These are phyloP conservation scores for Stenopsyche tienmushanensis DNA, from an alignment of 1,140 invertebrate species.

Conservation along the genomic window DNA sequence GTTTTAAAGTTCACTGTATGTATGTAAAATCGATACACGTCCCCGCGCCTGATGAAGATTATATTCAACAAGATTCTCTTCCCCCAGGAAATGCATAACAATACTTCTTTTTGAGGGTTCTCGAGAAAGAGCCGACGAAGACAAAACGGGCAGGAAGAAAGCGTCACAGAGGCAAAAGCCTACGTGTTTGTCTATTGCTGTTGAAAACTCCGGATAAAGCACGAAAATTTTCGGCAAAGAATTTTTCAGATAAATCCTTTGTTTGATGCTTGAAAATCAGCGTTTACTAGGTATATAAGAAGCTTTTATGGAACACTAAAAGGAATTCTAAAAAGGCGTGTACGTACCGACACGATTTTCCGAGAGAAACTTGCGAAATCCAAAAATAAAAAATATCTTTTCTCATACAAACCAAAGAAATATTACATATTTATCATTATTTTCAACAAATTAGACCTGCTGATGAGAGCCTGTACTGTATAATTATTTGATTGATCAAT, in stretches of 20 bases:
- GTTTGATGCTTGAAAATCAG: constrained; percentile 16
- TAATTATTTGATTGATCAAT: no score
- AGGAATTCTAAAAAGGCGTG: not conserved
- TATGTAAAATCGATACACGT: no score
- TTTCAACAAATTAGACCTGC: no score
- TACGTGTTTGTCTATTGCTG: constrained; percentile 18
- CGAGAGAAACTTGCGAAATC: no score
- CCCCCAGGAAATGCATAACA: constrained; percentile 26
- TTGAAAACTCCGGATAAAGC: constrained; percentile 22
- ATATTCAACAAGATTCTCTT: constrained; percentile 4
- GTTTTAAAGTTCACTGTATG: no score
- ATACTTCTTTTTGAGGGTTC: constrained; percentile 19
- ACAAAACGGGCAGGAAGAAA: constrained; percentile 17
- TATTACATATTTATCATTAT: no score
- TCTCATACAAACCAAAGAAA: no score
- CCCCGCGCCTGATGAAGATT: no score
- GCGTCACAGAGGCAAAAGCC: constrained; percentile 5
- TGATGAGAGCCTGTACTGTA: no score
- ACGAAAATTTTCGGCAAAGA: constrained; percentile 16
- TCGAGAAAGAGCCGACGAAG: constrained; percentile 36
- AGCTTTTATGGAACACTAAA: not conserved
- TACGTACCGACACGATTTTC: no score
- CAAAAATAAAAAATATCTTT: no score
- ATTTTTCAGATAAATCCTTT: constrained; percentile 12
- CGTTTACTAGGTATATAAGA: not conserved